These are phyloP conservation scores for Pituophis catenifer DNA, from an alignment of 2,113 vertebrate genomes.

Conservation along the genomic window DNA sequence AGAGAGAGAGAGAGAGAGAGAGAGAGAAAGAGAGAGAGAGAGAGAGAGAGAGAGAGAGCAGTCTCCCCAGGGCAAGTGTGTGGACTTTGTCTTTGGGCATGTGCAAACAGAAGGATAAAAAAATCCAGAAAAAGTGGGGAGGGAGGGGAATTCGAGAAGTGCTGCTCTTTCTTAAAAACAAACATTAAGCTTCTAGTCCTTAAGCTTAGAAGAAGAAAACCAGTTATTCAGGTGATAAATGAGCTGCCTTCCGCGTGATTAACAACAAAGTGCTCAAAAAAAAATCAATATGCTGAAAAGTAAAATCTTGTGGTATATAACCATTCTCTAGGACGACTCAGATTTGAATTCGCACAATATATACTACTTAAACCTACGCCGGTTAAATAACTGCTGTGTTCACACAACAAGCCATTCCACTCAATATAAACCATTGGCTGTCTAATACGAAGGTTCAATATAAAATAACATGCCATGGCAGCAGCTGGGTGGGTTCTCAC, in stretches of 20 bases:
- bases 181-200: neutral
- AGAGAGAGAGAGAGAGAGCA: neutral
- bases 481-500: neutral
- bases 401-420: neutral
- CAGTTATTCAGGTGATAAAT: neutral
- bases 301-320: neutral
- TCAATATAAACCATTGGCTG: neutral
- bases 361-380: neutral
- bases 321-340: neutral
- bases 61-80: neutral
- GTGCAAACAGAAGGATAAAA: neutral
- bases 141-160: neutral
- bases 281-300: neutral
- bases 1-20: neutral
- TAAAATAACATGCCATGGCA: neutral
- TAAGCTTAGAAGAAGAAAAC: neutral
- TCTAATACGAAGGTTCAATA: neutral
- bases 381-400: neutral
- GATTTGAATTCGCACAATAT: neutral
- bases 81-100: neutral
- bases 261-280: neutral
- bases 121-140: neutral
- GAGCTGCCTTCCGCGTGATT: neutral
- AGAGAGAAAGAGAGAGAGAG: neutral
- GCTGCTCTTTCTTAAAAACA: neutral